phyloP scores from a whole-genome alignment of 92 coral and sea anemone genomes.

The Bergia puertoricense region DNA sequence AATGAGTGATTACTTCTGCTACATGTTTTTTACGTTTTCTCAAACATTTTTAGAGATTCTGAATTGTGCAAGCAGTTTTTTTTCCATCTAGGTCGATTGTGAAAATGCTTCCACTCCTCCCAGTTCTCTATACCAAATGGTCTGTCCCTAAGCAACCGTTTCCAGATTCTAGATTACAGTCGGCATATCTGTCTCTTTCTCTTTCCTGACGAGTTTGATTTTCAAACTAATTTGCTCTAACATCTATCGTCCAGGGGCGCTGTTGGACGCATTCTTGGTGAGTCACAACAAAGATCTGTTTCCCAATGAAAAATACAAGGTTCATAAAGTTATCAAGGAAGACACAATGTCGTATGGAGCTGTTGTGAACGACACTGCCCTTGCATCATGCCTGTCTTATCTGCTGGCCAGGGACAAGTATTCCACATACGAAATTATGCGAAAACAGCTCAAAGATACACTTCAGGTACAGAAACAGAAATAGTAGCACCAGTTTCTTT shows the following conservation, averaged over 20 bases:
- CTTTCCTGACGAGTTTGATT: too few relatives aligned
- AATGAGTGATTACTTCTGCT: too few relatives aligned
- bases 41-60: too few relatives aligned
- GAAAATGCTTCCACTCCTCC: too few relatives aligned
- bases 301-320: slow-evolving; percentile 60
- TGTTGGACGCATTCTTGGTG: slow-evolving; percentile 79
- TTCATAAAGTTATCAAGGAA: slow-evolving; percentile 62
- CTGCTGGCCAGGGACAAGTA: slow-evolving; percentile 67
- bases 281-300: slow-evolving; percentile 50
- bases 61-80: too few relatives aligned
- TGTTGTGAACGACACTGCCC: slow-evolving; percentile 61
- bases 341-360: slow-evolving; percentile 77
- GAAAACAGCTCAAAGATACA: slow-evolving; percentile 57
- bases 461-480: slow-evolving; percentile 52
- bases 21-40: too few relatives aligned
- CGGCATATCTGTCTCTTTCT: neutral
- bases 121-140: too few relatives aligned
- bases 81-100: too few relatives aligned
- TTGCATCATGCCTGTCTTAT: slow-evolving; percentile 63
- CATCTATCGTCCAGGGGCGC: slow-evolving; percentile 62
- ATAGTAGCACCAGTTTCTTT: neutral
- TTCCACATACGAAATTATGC: slow-evolving; percentile 60
- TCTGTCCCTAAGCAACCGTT: too few relatives aligned
- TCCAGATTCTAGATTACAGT: too few relatives aligned
- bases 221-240: neutral